Evolutionary conservation across 2,888 invertebrate genomes (phyloP).

Genomic region (Zaprionus lineosus): DNA sequence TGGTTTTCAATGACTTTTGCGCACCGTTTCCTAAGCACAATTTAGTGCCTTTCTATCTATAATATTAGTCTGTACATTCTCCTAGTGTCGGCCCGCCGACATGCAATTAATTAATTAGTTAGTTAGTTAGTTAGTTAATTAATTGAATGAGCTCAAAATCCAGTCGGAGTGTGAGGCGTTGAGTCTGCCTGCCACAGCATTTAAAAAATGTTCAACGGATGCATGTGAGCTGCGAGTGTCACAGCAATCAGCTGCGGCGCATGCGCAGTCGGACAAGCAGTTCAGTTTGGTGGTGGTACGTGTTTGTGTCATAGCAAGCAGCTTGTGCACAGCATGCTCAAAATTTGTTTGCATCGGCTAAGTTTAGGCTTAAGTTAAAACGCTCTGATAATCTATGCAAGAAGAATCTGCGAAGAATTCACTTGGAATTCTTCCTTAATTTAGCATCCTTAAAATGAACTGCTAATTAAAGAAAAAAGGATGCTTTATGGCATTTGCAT

Average conservation of each 20-base stretch:
- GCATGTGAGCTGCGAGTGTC: too few species aligned
- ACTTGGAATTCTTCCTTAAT: too few species aligned
- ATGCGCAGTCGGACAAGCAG: slow-evolving; percentile 37
- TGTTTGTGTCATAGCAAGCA: slow-evolving; percentile 13
- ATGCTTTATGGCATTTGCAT: not conserved
- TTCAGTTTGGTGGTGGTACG: slow-evolving; percentile 10
- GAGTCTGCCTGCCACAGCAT: not conserved
- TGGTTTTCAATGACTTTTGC: slow-evolving; percentile 78
- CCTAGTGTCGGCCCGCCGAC: slow-evolving; percentile 17
- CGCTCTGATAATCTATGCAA: too few species aligned
- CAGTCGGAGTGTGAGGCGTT: too few species aligned
- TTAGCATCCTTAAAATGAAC: too few species aligned
- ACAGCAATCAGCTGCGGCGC: slow-evolving; percentile 25
- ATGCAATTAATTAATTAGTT: too few species aligned
- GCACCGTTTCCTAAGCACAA: slow-evolving; percentile 79
- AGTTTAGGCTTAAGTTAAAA: too few species aligned
- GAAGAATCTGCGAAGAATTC: too few species aligned
- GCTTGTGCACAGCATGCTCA: slow-evolving; percentile 6
- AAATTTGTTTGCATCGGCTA: too few species aligned
- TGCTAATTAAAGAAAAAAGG: not conserved
- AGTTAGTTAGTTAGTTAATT: too few species aligned
- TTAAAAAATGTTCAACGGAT: too few species aligned
- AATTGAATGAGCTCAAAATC: too few species aligned
- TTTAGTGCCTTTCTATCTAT: slow-evolving; percentile 60
- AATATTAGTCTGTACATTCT: slow-evolving; percentile 2